These are phyloP conservation scores for Oscheius sp. DNA, from an alignment of 2,888 invertebrate species.

Conservation along the genomic window DNA sequence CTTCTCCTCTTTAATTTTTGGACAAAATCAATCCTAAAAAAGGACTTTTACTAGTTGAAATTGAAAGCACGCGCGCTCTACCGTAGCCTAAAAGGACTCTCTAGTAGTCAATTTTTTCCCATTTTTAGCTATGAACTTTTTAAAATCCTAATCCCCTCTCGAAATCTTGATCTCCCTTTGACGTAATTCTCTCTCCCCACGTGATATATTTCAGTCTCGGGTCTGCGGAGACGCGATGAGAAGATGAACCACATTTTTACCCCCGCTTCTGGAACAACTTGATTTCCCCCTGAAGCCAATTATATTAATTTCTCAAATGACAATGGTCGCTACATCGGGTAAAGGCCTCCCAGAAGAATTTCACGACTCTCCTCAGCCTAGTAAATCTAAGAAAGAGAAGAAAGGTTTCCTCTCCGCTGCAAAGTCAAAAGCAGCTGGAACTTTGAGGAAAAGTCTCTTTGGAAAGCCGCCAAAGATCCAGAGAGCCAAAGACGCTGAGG, in stretches of 20 bases:
- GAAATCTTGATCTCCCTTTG: too few species aligned
- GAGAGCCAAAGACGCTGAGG: slow-evolving; percentile 52
- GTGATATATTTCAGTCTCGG: neutral
- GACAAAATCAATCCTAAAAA: too few species aligned
- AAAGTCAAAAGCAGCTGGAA: slow-evolving; percentile 45
- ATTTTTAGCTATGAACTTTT: neutral
- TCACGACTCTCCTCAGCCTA: slow-evolving; percentile 22
- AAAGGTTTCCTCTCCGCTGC: slow-evolving; percentile 39
- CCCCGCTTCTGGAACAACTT: slow-evolving; percentile 16
- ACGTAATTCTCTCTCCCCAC: neutral
- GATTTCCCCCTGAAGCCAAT: neutral
- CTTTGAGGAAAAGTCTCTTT: slow-evolving; percentile 46
- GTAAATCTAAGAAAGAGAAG: slow-evolving; percentile 33
- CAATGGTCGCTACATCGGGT: slow-evolving; percentile 25
- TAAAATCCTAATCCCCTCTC: neutral
- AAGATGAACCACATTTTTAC: slow-evolving; percentile 24
- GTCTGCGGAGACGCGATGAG: neutral
- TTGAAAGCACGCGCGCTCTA: too few species aligned
- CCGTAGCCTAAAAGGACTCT: too few species aligned
- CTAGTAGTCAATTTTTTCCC: too few species aligned
- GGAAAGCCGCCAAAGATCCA: slow-evolving; percentile 42
- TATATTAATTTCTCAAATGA: neutral
- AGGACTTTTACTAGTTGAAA: too few species aligned
- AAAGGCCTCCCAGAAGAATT: slow-evolving; percentile 9
- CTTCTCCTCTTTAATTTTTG: too few species aligned